Evolutionary conservation across 2,797 vertebrate species (phyloP).

Genomic region (Apogon hyalosoma): DNA sequence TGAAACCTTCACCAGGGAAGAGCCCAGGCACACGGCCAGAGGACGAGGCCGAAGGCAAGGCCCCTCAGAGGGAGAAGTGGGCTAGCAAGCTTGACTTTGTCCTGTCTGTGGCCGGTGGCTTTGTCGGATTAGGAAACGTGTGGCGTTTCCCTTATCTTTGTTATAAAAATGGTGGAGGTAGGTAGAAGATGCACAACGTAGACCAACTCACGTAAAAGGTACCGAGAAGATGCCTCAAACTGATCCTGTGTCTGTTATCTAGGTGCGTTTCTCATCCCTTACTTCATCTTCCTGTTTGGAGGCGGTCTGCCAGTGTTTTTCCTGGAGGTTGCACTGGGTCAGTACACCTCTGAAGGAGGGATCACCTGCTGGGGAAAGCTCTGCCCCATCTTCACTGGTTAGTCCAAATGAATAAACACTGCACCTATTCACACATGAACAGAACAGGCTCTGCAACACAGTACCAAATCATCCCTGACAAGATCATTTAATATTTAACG

Average conservation of each 20-base stretch:
- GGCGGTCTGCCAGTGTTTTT: conserved; percentile 98
- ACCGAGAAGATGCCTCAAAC: not conserved
- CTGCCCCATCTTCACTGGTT: conserved; percentile 98
- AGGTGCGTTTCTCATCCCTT: conserved; percentile 99
- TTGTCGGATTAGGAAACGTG: conserved; percentile 97
- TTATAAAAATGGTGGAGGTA: conserved; percentile 99
- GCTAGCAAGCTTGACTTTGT: conserved; percentile 99
- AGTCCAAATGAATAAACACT: conserved; percentile 67
- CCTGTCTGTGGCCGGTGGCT: conserved; percentile 97
- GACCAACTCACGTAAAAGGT: not conserved
- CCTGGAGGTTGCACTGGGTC: conserved; percentile 97
- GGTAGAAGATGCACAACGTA: conserved; percentile 42
- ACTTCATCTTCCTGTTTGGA: conserved; percentile 98
- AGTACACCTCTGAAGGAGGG: conserved; percentile 98
- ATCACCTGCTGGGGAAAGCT: conserved; percentile 99
- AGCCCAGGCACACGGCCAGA: conserved; percentile 95
- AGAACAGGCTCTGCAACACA: not conserved
- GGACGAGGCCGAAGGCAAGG: conserved; percentile 96
- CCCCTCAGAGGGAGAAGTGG: conserved; percentile 97
- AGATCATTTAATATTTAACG: conserved; percentile 36
- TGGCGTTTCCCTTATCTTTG: conserved; percentile 99
- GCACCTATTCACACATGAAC: conserved; percentile 1
- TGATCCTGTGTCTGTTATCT: conserved; percentile 28
- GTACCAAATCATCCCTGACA: conserved; percentile 12
- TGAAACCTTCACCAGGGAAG: conserved; percentile 97